Base-by-base conservation (phyloP, 2,113 vertebrate species). In the Gambusia holbrooki region DNA sequence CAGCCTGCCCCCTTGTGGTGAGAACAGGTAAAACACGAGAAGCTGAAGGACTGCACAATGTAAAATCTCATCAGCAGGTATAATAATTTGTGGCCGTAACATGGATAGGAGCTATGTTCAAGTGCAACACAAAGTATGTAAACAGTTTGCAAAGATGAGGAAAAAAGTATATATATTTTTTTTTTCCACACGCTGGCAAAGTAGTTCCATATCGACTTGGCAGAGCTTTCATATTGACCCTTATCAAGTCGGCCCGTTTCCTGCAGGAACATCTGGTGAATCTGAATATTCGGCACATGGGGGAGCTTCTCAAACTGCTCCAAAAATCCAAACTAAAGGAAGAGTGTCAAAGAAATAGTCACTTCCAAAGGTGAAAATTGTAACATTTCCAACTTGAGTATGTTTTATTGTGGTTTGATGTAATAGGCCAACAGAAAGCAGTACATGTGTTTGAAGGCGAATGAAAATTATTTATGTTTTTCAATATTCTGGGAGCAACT, bases 41-140 rank as follows among this genome's bases (percentile, higher is more conserved):
- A n/a, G 32, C 12, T 29, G 27, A 35, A 76, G 27, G 62, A 54
- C 4, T 9, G 69, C 58, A 62, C 0, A 0, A 58, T 25, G 51
- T 27, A 68, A 80, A 76, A 78, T 75, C 71, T 80, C 74, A 48
- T 48, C 17, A 76, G 66, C 77, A 86, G 81, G 86, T 86, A 66
- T 74, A 32, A 68, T 62, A 32, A 68, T 60, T 68, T 29, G 65
- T 6, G 2, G 28, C 68, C 76, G 65, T 37, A 65, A 69, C 45
- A 35, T 48, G 62, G 70, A 25, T n/a, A 9, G 40, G 13, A 69
- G 22, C 70, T 30, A 51, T 6, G 8, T 66, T 54, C 66, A 72
- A 73, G 76, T 74, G 86, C 40, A 89, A 75, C 75, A 71, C 48
- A 73, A 76, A 71, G 60, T 22, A 69, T 79, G 72, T 71, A 80